A percentile compares a stretch with the other conserved stretches of the same genome.
Conservation (phyloP, 2,797 vertebrate genomes). For the Picus viridis region DNA sequence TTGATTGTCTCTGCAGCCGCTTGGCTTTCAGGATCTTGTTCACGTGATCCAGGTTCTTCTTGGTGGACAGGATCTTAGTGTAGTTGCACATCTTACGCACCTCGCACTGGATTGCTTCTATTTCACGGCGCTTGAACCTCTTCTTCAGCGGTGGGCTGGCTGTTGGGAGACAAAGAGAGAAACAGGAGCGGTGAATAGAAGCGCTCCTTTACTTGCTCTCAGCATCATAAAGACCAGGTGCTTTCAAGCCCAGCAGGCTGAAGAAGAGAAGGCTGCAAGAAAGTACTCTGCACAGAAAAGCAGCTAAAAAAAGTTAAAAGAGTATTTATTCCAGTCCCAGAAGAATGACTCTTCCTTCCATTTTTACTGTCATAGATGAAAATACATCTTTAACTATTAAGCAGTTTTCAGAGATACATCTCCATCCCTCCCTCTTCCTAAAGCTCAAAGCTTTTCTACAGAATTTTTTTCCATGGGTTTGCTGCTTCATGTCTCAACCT, state of each 20-base stretch:
- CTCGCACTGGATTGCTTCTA: slow-evolving; percentile 95
- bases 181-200: neutral
- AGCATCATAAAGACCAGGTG: neutral
- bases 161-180: slow-evolving; percentile 50
- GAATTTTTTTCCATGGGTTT: neutral
- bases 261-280: neutral
- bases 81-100: slow-evolving; percentile 94
- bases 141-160: slow-evolving; percentile 87
- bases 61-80: slow-evolving; percentile 90
- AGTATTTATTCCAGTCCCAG: neutral
- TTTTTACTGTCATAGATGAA: neutral
- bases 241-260: neutral
- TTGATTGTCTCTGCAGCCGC: slow-evolving; percentile 98
- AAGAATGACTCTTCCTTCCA: neutral
- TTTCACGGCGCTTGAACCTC: slow-evolving; percentile 91
- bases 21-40: slow-evolving; percentile 99
- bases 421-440: neutral
- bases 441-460: neutral
- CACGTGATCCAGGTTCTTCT: slow-evolving; percentile 97
- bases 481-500: neutral
- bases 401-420: neutral
- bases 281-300: neutral
- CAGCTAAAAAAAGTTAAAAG: neutral
- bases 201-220: neutral
- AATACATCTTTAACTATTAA: neutral